These are phyloP conservation scores for Pterophyllum scalare DNA, from an alignment of 2,113 vertebrate genomes.

Conservation along the genomic window DNA sequence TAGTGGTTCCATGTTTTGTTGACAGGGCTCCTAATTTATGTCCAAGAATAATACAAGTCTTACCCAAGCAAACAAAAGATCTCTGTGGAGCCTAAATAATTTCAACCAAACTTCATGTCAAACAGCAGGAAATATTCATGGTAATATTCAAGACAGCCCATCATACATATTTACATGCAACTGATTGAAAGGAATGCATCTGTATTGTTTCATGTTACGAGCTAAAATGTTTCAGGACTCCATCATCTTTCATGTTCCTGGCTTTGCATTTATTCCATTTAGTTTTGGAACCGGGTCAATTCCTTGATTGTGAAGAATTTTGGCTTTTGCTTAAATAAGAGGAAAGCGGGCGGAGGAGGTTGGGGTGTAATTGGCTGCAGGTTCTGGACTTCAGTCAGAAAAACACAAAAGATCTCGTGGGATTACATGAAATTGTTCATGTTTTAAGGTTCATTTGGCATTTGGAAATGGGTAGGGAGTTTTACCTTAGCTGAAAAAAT, in stretches of 20 bases:
- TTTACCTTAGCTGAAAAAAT: background rate
- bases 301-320: constrained; percentile 70
- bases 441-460: constrained; percentile 51
- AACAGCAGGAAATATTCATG: background rate
- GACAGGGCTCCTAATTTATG: background rate
- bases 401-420: constrained; percentile 20
- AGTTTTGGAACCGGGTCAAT: constrained; percentile 45
- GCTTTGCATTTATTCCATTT: constrained; percentile 45
- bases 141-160: background rate
- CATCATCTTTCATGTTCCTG: constrained; percentile 54
- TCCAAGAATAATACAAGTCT: background rate
- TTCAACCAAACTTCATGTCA: background rate
- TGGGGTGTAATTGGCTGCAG: constrained; percentile 64
- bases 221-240: constrained; percentile 37
- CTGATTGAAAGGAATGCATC: constrained; percentile 48
- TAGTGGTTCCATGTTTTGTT: background rate
- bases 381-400: constrained; percentile 41
- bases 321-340: constrained; percentile 28
- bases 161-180: constrained; percentile 46
- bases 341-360: background rate
- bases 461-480: background rate
- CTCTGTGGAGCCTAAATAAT: background rate
- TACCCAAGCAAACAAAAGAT: background rate
- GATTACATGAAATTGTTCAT: constrained; percentile 32
- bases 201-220: constrained; percentile 45